Base-by-base conservation (phyloP, 2,113 vertebrate genomes). In the Salvelinus alpinus region DNA sequence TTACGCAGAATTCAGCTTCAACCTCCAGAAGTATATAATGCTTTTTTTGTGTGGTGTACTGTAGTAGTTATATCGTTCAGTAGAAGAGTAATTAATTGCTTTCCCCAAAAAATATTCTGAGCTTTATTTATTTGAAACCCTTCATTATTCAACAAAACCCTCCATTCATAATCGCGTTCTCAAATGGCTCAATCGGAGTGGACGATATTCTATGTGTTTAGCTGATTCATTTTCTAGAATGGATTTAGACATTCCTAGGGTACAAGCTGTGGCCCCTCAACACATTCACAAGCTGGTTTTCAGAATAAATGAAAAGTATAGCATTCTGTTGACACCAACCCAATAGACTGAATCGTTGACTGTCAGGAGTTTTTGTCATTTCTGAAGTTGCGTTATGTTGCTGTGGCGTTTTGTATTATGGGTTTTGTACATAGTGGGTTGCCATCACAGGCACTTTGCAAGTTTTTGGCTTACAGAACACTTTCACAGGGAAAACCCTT, bases 381-480 rank as follows among this genome's bases (percentile, higher is more conserved):
- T 66, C 24, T 22, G 25, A 38, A 16, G 24, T 73, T n/a, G n/a
- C 7, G 8, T 85, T 73, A 20, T 65, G 47, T 73, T 54, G 72
- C 73, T 7, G 1, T 48, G 64, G 5, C 4, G 14, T 76, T 8
- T 22, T 78, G 48, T 25, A 54, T 72, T 59, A 31, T 2, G 64
- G 51, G 44, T 78, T 81, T 64, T 71, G 72, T 83, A 77, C 79
- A 78, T 81, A 76, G 75, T 80, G 78, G 69, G 59, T 72, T 87
- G 90, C 91, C 89, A 78, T 86, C 74, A 71, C 70, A 92, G 91
- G 90, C 90, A 92, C 91, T 92, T 92, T 87, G 78, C 84, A 90
- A 80, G 80, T 91, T 87, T 91, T 91, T 91, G 91, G 91, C 86
- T 86, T 86, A 85, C 82, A 85, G 75, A 88, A 81, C 81, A 72